These are phyloP conservation scores for Macrophya annulata DNA, from an alignment of 2,888 invertebrate genomes.

Conservation along the genomic window DNA sequence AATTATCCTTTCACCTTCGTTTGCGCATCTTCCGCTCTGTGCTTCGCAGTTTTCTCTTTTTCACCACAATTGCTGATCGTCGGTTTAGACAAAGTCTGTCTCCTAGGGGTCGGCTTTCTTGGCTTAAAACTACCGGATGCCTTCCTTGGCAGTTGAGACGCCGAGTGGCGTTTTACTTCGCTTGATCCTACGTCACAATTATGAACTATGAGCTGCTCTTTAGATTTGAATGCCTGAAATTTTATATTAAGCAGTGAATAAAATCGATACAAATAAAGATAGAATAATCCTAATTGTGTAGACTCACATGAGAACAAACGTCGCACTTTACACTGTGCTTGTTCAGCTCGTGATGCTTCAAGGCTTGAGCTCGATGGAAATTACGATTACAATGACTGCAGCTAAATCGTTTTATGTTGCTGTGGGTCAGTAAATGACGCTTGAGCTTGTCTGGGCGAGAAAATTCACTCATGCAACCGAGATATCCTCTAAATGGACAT, in stretches of 20 bases:
- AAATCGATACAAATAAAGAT: not conserved
- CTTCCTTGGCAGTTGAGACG: slow-evolving; percentile 75
- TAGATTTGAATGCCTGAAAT: slow-evolving; percentile 73
- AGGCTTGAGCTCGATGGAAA: slow-evolving; percentile 76
- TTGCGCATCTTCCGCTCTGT: slow-evolving; percentile 68
- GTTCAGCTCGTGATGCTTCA: slow-evolving; percentile 76
- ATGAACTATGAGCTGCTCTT: slow-evolving; percentile 74
- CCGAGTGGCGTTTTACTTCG: slow-evolving; percentile 71
- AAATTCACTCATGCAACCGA: slow-evolving; percentile 85
- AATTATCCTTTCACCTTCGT: not conserved
- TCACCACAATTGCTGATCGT: slow-evolving; percentile 65
- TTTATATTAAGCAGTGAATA: not conserved
- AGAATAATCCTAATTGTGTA: not conserved
- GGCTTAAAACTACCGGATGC: slow-evolving; percentile 76
- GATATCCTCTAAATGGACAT: slow-evolving; percentile 84
- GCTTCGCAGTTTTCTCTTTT: slow-evolving; percentile 73
- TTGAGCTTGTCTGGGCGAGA: slow-evolving; percentile 84
- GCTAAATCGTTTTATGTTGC: slow-evolving; percentile 77
- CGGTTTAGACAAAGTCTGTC: slow-evolving; percentile 73
- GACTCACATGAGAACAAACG: slow-evolving; percentile 75
- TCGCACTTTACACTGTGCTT: slow-evolving; percentile 77
- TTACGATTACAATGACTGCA: slow-evolving; percentile 75
- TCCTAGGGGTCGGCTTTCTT: slow-evolving; percentile 75
- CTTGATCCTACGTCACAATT: slow-evolving; percentile 73
- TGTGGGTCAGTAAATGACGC: slow-evolving; percentile 84